Evolutionary conservation across 2,888 invertebrate species (phyloP).

Genomic region (Choristoneura rosaceana): DNA sequence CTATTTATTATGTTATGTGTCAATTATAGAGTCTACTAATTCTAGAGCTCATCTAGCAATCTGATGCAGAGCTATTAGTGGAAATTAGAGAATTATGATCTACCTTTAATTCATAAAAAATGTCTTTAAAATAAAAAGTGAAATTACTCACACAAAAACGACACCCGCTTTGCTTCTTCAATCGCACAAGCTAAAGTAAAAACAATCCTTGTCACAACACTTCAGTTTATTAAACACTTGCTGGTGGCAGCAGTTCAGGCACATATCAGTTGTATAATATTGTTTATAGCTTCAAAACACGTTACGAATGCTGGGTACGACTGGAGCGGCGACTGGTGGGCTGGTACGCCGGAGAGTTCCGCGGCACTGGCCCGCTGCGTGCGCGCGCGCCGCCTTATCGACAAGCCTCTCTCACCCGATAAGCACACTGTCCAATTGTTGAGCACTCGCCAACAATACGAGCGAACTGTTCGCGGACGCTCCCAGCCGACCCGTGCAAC

Average conservation of each 20-base stretch:
- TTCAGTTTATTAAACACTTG: slow-evolving; percentile 70
- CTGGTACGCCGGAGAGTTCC: slow-evolving; percentile 67
- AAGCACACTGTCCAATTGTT: slow-evolving; percentile 66
- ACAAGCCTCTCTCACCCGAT: slow-evolving; percentile 71
- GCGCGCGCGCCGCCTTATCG: slow-evolving; percentile 73
- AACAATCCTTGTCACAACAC: slow-evolving; percentile 67
- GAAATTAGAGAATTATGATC: neutral
- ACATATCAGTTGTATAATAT: slow-evolving; percentile 69
- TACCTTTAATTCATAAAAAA: neutral
- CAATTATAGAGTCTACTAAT: too few species aligned
- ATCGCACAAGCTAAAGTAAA: slow-evolving; percentile 63
- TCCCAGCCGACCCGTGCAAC: neutral
- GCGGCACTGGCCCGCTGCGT: slow-evolving; percentile 67
- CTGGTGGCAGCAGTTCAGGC: slow-evolving; percentile 57
- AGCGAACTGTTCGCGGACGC: slow-evolving; percentile 14
- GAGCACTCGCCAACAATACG: slow-evolving; percentile 45
- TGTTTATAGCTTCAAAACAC: slow-evolving; percentile 63
- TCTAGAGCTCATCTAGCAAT: neutral
- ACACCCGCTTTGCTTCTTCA: slow-evolving; percentile 45
- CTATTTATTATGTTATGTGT: neutral
- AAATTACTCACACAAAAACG: slow-evolving; percentile 24
- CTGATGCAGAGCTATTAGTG: neutral
- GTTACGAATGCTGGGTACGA: slow-evolving; percentile 48
- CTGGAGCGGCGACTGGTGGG: slow-evolving; percentile 48
- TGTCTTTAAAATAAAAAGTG: neutral